phyloP scores from a whole-genome alignment of 2,113 vertebrate genomes.

The Oncorhynchus clarkii region DNA sequence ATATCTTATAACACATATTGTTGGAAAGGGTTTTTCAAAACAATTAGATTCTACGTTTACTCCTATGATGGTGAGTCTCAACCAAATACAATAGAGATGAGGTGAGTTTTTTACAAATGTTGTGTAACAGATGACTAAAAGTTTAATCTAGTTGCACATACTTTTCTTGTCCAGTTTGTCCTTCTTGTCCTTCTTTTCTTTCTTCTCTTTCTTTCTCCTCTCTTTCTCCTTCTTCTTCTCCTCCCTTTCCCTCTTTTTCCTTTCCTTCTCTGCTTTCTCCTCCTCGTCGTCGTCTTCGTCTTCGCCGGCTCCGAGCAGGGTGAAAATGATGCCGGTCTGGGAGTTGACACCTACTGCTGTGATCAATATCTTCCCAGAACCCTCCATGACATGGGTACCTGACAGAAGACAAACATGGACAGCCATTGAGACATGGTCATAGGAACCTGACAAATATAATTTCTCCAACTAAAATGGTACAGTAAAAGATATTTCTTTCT shows the following conservation, averaged over 20 bases:
- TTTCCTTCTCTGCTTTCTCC: slow-evolving; percentile 64
- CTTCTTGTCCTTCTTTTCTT: slow-evolving; percentile 44
- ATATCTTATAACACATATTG: no score
- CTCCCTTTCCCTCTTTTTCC: slow-evolving; percentile 42
- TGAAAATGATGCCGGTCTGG: slow-evolving; percentile 97
- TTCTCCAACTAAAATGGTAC: no score
- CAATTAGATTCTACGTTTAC: no score
- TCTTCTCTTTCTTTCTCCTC: slow-evolving; percentile 40
- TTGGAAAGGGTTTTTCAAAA: no score
- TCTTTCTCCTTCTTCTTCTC: slow-evolving; percentile 41
- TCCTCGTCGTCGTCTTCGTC: slow-evolving; percentile 82
- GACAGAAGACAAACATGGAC: neutral
- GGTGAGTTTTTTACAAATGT: slow-evolving; percentile 10
- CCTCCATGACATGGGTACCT: slow-evolving; percentile 99
- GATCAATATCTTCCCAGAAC: slow-evolving; percentile 94
- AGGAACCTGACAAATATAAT: no score
- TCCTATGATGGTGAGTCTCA: no score
- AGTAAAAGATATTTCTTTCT: no score
- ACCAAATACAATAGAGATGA: no score
- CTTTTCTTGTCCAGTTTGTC: slow-evolving; percentile 54
- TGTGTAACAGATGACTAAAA: no score
- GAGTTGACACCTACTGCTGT: slow-evolving; percentile 95
- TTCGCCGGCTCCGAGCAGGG: slow-evolving; percentile 89
- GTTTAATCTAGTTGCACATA: slow-evolving; percentile 35
- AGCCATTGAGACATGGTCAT: neutral